A percentile compares a stretch with the other conserved stretches of the same genome.
Conservation (phyloP, 2,113 vertebrate species). For the Helogale parvula region DNA sequence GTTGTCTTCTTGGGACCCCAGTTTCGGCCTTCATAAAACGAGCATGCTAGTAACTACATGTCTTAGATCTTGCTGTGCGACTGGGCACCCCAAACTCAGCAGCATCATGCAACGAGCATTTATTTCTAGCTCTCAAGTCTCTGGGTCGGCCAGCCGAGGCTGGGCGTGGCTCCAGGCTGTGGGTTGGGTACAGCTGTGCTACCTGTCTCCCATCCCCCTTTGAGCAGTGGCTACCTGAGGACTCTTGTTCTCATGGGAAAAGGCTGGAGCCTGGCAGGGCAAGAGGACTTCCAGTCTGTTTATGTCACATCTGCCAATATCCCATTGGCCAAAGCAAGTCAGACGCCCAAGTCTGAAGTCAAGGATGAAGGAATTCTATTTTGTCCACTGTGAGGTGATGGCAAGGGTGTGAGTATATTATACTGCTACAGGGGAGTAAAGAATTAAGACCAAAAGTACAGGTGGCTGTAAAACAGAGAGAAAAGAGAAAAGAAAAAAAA, state of each 20-base stretch:
- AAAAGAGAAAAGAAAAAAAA: not conserved
- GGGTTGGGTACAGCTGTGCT: not conserved
- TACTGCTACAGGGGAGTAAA: not conserved
- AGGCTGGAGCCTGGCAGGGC: not conserved
- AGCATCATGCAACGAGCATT: not conserved
- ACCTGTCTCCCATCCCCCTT: not conserved
- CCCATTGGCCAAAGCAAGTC: not conserved
- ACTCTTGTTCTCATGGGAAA: not conserved
- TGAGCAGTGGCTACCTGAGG: not conserved
- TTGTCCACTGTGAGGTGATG: not conserved
- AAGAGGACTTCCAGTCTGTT: not conserved
- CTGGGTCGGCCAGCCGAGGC: not conserved
- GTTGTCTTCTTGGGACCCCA: not conserved
- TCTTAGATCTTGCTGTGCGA: not conserved
- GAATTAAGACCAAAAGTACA: not conserved
- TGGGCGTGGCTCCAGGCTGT: not conserved
- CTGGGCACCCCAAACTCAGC: not conserved
- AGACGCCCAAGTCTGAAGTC: not conserved
- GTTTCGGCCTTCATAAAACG: slow-evolving; percentile 23
- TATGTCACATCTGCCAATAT: not conserved
- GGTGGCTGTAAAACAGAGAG: not conserved
- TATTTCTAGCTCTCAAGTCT: not conserved
- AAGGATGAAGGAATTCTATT: slow-evolving; percentile 2
- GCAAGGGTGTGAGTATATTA: not conserved
- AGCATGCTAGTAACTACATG: not conserved